These are phyloP conservation scores for Timema cristinae DNA, from an alignment of 2,888 invertebrate genomes.

Conservation along the genomic window DNA sequence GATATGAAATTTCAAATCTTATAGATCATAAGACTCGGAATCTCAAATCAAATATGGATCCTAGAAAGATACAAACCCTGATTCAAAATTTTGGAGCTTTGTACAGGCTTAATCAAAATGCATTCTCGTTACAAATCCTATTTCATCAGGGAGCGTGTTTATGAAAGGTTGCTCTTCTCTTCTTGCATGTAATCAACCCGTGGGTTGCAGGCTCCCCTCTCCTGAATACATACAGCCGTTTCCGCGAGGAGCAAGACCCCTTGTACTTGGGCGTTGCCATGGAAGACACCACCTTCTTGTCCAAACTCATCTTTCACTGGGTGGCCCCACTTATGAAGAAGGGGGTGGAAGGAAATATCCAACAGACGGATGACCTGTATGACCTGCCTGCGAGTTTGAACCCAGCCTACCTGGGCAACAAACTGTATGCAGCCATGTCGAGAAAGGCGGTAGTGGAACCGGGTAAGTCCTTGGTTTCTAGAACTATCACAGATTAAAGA, in stretches of 20 bases:
- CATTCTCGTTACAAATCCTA: too few relatives aligned
- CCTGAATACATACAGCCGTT: slow-evolving; percentile 53
- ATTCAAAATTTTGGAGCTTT: too few relatives aligned
- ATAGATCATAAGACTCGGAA: too few relatives aligned
- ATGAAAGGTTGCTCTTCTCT: slow-evolving; percentile 20
- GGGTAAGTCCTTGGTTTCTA: slow-evolving; percentile 30
- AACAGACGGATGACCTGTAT: slow-evolving; percentile 74
- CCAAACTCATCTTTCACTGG: slow-evolving; percentile 82
- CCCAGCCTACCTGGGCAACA: slow-evolving; percentile 57
- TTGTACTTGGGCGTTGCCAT: slow-evolving; percentile 75
- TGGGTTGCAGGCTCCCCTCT: slow-evolving; percentile 20
- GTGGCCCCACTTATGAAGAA: slow-evolving; percentile 79
- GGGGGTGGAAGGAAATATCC: slow-evolving; percentile 68
- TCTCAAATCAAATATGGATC: too few relatives aligned
- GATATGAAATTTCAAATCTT: too few relatives aligned
- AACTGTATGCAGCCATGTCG: slow-evolving; percentile 53
- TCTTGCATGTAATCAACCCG: not conserved
- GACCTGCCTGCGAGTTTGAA: slow-evolving; percentile 68
- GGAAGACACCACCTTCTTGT: slow-evolving; percentile 65
- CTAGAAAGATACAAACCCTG: too few relatives aligned
- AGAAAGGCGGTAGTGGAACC: slow-evolving; percentile 43
- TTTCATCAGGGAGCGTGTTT: too few relatives aligned
- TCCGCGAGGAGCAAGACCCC: slow-evolving; percentile 63
- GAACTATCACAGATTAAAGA: too few relatives aligned
- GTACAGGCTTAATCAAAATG: too few relatives aligned